Evolutionary conservation across 53 echinoderm and acorn worm genomes (phyloP), one percentile per base, ranked within the genome.

Genomic region (Hippasteria phrygiana): DNA sequence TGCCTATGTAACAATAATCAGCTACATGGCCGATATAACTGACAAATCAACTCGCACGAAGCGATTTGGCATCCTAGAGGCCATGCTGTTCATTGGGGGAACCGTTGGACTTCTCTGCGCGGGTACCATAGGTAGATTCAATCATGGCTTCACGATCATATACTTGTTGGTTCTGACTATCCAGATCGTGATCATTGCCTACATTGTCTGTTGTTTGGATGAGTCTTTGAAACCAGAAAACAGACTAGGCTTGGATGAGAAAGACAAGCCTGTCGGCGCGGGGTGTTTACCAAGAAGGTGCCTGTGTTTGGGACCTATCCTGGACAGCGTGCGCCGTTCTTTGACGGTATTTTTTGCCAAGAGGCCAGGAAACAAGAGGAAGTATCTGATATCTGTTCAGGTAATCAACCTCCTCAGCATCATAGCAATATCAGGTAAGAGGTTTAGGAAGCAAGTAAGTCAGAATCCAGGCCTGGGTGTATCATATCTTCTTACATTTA

Each of bases 11-110:
- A 65, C 88, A 4, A 54, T 93, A 32, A 80, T 89, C 55, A 95
- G 93, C 76, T 95, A 95, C 29, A 91, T 95, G 62, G 88, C 95
- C 1, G 95, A 95, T 50, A 95, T 95, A 32, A 95, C 95, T 11
- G 87, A 88, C 43, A 83, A 71, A 12, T 43, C 77, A 1, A 79
- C 91, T 10, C 83, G 95, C 26, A 95, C 93, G 40, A 95, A 95
- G 65, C 95, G 95, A 12, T 75, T 95, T 47, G 95, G 95, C 9
- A 88, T 95, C 42, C 63, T 95, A 26, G 93, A 95, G 64, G 91
- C 95, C 0, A 95, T 95, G 95, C 73, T 95, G 56, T 95, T 93
- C 18, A 79, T 95, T 12, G 95, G 95, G 18, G 95, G 93, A 2
- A 91, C 95, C 17, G n/a, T 91, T 14, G 95, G 93, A 14, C 89